phyloP scores from a whole-genome alignment of 2,797 vertebrate genomes.

The Anguilla pacifica region DNA sequence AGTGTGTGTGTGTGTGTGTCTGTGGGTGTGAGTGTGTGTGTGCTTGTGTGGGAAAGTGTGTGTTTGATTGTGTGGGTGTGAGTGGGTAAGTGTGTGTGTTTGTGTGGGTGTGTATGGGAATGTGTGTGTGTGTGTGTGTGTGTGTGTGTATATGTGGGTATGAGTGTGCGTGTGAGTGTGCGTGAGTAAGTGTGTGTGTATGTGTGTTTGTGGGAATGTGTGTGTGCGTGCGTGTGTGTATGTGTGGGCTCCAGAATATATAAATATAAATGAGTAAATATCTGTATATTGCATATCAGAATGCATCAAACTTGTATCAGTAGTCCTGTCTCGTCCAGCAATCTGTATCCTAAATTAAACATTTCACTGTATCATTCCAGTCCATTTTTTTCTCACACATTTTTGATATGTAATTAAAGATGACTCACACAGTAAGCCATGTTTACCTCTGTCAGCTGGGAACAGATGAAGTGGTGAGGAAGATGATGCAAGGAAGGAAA shows the following conservation, averaged over 20 bases:
- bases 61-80: background rate
- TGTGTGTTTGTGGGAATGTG: too few relatives aligned
- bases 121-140: background rate
- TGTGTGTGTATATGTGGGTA: too few relatives aligned
- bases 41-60: too few relatives aligned
- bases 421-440: background rate
- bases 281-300: background rate
- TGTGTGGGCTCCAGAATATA: background rate
- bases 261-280: background rate
- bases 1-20: too few relatives aligned
- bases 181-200: background rate
- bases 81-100: background rate
- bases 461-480: background rate
- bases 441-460: background rate
- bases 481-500: background rate
- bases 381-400: background rate
- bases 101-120: background rate
- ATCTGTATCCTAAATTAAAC: background rate
- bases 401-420: background rate
- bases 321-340: background rate
- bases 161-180: background rate
- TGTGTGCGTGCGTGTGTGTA: background rate
- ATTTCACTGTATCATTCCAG: background rate
- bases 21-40: too few relatives aligned
- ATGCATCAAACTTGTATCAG: conserved; percentile 18